Base-by-base conservation (phyloP, 1,140 invertebrate species). In the Grapholita molesta region DNA sequence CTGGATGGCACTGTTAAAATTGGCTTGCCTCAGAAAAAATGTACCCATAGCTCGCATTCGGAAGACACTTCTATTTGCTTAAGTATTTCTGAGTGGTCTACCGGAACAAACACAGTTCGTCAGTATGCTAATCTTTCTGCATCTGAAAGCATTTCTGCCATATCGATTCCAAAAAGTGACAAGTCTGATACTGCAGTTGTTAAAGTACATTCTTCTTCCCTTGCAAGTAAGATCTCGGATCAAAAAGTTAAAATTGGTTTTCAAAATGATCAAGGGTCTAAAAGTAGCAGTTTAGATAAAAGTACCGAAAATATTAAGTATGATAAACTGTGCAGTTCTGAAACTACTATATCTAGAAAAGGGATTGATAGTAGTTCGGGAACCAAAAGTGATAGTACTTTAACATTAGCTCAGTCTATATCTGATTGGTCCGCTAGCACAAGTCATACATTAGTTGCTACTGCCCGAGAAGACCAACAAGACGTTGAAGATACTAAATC, bases 21-120 rank as follows among this genome's bases (percentile, higher is more conserved):
- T 77, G 95, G 95, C 4, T 85, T 96, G 5, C 95, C 95, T 81
- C 95, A 95, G 66, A 95, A 95, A 72, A 92, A 96, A 93, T 94
- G 96, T 88, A 93, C 95, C 65, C 94, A 96, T 85, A 94, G 96
- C 86, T 96, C 96, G 0, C 95, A 96, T 82, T 96, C 96, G 18
- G 96, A 96, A 84, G 96, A 97, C 80, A 97, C 96, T 0, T 97
- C 96, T 0, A 95, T 97, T 84, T 96, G 96, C 15, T 87, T 97
- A 28, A 96, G 96, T 72, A 95, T 96, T 79, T 96, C 96, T 0
- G 96, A 97, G 76, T 97, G 96, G 95, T 97, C 96, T 0, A 97
- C 96, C 35, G 96, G 95, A 24, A 96, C 95, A 1, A 96, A 95
- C 75, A 96, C 96, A 0, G 95, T 96, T 0, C 94, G 95, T 12